These are phyloP conservation scores for Macrotus californicus DNA, from an alignment of 2,113 vertebrate genomes.

Conservation along the genomic window DNA sequence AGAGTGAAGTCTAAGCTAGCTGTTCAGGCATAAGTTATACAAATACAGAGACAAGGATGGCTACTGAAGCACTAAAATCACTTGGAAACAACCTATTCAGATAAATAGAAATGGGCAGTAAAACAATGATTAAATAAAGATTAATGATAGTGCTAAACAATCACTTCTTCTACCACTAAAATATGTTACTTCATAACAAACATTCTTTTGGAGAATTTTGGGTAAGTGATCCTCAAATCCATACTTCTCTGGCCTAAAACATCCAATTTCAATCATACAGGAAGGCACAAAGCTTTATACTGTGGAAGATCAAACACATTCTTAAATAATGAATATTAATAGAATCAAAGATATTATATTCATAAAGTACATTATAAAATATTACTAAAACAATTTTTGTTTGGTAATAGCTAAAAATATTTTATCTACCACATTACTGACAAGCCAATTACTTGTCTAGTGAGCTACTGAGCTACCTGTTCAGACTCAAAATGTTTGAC, in stretches of 20 bases:
- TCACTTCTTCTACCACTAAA: background rate
- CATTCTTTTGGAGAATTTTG: background rate
- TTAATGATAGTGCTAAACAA: background rate
- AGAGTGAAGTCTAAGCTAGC: background rate
- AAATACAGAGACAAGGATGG: background rate
- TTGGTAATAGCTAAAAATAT: background rate
- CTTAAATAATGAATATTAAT: conserved; percentile 20
- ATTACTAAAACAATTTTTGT: conserved; percentile 6
- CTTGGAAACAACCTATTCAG: background rate
- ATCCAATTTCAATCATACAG: conserved; percentile 15
- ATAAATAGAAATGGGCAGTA: background rate
- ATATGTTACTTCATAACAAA: background rate
- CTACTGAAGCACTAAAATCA: background rate
- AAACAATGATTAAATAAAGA: background rate
- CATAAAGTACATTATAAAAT: conserved; percentile 19
- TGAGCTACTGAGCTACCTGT: background rate
- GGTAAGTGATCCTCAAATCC: background rate
- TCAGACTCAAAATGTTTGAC: conserved; percentile 16
- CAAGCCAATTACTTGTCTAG: conserved; percentile 6
- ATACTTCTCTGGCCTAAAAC: background rate
- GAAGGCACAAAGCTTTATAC: conserved; percentile 7
- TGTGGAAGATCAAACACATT: background rate
- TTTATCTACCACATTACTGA: background rate
- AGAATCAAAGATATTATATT: conserved; percentile 19
- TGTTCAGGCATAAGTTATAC: background rate